phyloP scores from a whole-genome alignment of 1,140 invertebrate genomes.

The Euura saliciscinereae region DNA sequence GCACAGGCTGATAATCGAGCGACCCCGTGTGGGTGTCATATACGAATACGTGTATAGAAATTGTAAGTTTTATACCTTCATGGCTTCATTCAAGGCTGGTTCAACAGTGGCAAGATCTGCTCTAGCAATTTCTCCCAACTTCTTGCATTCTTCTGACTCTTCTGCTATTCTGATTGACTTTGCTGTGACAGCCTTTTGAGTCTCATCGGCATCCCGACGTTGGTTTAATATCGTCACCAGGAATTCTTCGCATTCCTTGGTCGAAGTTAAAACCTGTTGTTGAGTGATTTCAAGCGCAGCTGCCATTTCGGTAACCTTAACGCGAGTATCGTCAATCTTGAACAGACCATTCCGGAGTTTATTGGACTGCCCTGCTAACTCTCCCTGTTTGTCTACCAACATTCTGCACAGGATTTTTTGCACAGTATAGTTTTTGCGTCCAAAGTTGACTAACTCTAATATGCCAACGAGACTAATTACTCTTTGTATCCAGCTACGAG shows the following conservation, averaged over 20 bases:
- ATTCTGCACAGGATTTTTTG: constrained; percentile 61
- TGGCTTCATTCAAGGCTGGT: constrained; percentile 83
- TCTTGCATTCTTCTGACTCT: constrained; percentile 80
- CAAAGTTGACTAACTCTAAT: background rate
- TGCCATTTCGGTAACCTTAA: constrained; percentile 79
- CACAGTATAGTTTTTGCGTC: no score
- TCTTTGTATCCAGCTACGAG: constrained; percentile 81
- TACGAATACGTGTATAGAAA: constrained; percentile 15
- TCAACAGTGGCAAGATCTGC: constrained; percentile 82
- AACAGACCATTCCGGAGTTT: constrained; percentile 59
- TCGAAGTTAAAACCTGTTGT: constrained; percentile 60
- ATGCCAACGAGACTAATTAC: constrained; percentile 55
- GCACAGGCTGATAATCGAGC: constrained; percentile 80
- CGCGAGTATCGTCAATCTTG: constrained; percentile 61
- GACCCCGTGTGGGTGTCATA: constrained; percentile 74
- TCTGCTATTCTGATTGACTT: constrained; percentile 74
- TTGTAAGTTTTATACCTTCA: constrained; percentile 60
- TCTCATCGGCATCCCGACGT: constrained; percentile 78
- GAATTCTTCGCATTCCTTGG: constrained; percentile 73
- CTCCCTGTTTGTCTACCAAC: constrained; percentile 71
- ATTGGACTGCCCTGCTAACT: constrained; percentile 72
- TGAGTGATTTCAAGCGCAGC: constrained; percentile 80
- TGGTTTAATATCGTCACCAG: constrained; percentile 77
- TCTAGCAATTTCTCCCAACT: constrained; percentile 78
- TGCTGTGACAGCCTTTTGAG: constrained; percentile 67